Conservation (phyloP, 2,888 invertebrate species). For the Drosophila vallismaia region DNA sequence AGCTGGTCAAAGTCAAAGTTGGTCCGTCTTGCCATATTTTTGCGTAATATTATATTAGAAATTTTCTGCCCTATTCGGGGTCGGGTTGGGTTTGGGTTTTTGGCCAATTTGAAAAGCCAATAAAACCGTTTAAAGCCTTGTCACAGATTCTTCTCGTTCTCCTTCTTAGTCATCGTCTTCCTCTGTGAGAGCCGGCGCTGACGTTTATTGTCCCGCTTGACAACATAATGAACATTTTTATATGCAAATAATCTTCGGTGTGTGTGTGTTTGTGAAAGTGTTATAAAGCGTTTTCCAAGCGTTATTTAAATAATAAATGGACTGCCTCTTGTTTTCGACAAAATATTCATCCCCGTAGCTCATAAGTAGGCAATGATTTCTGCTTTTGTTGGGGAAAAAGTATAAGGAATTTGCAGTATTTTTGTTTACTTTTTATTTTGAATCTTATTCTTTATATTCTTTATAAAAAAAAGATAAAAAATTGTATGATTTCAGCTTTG, state of each 20-base stretch:
- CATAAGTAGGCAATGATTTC: slow-evolving; percentile 77
- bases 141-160: slow-evolving; percentile 51
- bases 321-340: slow-evolving; percentile 21
- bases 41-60: slow-evolving; percentile 57
- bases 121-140: slow-evolving; percentile 72
- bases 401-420: too few relatives aligned
- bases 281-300: slow-evolving; percentile 68
- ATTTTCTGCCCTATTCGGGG: slow-evolving; percentile 41
- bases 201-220: slow-evolving; percentile 52
- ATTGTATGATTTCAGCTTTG: too few relatives aligned
- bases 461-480: too few relatives aligned
- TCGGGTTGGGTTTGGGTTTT: slow-evolving; percentile 22
- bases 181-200: slow-evolving; percentile 9
- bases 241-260: slow-evolving; percentile 66
- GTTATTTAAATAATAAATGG: slow-evolving; percentile 73
- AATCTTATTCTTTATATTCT: too few relatives aligned
- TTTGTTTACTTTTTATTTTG: too few relatives aligned
- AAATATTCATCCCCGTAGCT: slow-evolving; percentile 21
- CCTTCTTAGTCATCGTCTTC: background rate
- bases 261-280: slow-evolving; percentile 54
- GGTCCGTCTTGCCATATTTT: slow-evolving; percentile 54
- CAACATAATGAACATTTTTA: slow-evolving; percentile 73
- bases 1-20: slow-evolving; percentile 59
- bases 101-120: slow-evolving; percentile 67
- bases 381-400: slow-evolving; percentile 31